phyloP scores from a whole-genome alignment of 2,888 invertebrate genomes.

The Acleris sparsana region DNA sequence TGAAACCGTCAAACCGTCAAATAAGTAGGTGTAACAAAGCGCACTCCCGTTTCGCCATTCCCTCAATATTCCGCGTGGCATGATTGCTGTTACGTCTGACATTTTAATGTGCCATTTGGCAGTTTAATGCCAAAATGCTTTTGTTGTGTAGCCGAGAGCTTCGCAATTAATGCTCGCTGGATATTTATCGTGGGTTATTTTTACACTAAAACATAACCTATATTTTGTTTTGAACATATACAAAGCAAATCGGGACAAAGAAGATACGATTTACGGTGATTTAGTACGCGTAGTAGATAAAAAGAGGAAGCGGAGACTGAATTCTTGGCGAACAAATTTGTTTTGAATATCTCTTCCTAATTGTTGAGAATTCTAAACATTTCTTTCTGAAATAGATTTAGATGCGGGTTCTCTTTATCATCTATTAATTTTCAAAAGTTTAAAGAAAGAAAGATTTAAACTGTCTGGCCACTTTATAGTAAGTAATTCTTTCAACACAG shows the following conservation, averaged over 20 bases:
- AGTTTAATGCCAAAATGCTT: conserved; percentile 63
- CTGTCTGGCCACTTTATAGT: too few species aligned
- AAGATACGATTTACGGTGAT: conserved; percentile 18
- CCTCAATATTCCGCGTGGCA: conserved; percentile 44
- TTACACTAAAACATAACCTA: conserved; percentile 16
- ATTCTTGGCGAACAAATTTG: not conserved
- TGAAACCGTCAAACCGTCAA: not conserved
- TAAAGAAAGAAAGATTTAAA: too few species aligned
- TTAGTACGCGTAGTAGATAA: conserved; percentile 20
- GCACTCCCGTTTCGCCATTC: conserved; percentile 38
- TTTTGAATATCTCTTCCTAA: not conserved
- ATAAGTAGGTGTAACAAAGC: not conserved
- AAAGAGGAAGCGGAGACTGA: not conserved
- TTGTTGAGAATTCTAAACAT: not conserved
- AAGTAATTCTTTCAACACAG: too few species aligned
- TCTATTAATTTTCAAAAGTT: too few species aligned
- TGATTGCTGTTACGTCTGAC: conserved; percentile 59
- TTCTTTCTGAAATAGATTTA: conserved; percentile 1
- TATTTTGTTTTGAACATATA: conserved; percentile 24
- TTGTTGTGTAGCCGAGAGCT: conserved; percentile 56
- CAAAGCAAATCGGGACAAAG: conserved; percentile 21
- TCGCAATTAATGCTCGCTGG: conserved; percentile 58
- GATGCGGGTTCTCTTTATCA: too few species aligned
- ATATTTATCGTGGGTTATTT: conserved; percentile 53
- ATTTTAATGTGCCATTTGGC: conserved; percentile 72